Evolutionary conservation across 2,113 vertebrate species (phyloP).

Genomic region (Cyprinodon tularosa): DNA sequence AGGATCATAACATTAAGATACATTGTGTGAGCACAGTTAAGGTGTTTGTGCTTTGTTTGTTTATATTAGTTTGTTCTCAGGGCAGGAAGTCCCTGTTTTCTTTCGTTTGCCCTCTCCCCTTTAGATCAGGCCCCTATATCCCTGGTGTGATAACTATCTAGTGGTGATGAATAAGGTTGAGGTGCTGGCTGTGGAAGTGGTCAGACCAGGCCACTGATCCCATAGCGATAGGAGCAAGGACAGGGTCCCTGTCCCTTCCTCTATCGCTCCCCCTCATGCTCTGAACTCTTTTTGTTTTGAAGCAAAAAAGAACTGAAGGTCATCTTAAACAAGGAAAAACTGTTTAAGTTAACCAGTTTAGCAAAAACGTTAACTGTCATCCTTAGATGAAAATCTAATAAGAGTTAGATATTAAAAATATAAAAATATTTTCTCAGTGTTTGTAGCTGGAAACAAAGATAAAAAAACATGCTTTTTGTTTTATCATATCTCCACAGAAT

Average conservation of each 20-base stretch:
- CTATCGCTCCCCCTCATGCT: slow-evolving; percentile 43
- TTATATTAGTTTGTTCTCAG: slow-evolving; percentile 47
- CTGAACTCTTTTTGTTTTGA: slow-evolving; percentile 51
- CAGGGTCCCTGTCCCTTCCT: slow-evolving; percentile 67
- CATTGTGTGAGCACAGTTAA: slow-evolving; percentile 70
- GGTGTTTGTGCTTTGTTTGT: slow-evolving; percentile 31
- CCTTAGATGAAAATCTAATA: not conserved
- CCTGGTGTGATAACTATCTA: slow-evolving; percentile 80
- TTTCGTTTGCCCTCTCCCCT: slow-evolving; percentile 34
- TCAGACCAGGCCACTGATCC: slow-evolving; percentile 80
- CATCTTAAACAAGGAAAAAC: slow-evolving; percentile 64
- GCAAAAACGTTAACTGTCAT: slow-evolving; percentile 31
- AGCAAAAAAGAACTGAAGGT: slow-evolving; percentile 72
- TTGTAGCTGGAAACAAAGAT: too few relatives aligned
- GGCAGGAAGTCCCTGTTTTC: slow-evolving; percentile 41
- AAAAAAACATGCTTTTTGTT: too few relatives aligned
- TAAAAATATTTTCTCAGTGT: not conserved
- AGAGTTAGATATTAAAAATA: not conserved
- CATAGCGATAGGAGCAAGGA: slow-evolving; percentile 81
- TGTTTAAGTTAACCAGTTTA: slow-evolving; percentile 54
- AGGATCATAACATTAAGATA: slow-evolving; percentile 74
- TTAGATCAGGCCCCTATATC: slow-evolving; percentile 39
- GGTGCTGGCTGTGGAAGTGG: slow-evolving; percentile 79
- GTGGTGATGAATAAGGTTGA: slow-evolving; percentile 83
- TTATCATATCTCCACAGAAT: too few relatives aligned